These are phyloP conservation scores for Mastomys coucha DNA, from an alignment of 2,113 vertebrate species.

Conservation along the genomic window DNA sequence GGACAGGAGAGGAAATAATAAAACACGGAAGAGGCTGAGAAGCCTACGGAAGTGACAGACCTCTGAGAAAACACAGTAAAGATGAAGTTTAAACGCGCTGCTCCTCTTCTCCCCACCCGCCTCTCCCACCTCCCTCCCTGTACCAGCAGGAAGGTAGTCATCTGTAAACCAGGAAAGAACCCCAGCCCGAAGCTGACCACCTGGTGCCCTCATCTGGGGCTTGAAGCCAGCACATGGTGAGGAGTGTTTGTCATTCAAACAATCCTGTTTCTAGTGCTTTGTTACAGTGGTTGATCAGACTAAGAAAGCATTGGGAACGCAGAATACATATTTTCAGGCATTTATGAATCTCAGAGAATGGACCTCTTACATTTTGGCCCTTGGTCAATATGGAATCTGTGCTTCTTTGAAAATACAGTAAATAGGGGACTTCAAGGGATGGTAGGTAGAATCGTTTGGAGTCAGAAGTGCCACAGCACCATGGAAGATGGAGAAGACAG, in stretches of 20 bases:
- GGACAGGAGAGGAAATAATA: neutral
- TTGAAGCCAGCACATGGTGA: too few species aligned
- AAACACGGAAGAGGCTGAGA: neutral
- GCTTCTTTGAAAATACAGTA: neutral
- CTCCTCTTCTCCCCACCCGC: neutral
- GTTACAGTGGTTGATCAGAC: neutral
- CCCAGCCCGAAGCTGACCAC: neutral
- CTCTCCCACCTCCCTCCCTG: neutral
- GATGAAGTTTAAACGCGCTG: neutral
- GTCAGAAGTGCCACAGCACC: neutral
- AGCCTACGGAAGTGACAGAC: neutral
- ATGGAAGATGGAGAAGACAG: neutral
- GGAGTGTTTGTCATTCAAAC: neutral
- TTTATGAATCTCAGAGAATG: neutral
- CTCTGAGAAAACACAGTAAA: neutral
- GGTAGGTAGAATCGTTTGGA: neutral
- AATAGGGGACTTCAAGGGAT: fast-evolving
- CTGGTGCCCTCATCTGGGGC: neutral
- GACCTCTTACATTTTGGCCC: neutral
- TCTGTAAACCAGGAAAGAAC: neutral
- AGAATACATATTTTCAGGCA: constrained; percentile 11
- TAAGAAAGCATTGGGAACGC: neutral
- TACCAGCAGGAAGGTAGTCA: neutral
- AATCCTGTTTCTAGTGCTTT: neutral
- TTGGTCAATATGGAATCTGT: neutral